Base-by-base conservation (phyloP, 2,797 vertebrate species). In the Neostethus bicornis region DNA sequence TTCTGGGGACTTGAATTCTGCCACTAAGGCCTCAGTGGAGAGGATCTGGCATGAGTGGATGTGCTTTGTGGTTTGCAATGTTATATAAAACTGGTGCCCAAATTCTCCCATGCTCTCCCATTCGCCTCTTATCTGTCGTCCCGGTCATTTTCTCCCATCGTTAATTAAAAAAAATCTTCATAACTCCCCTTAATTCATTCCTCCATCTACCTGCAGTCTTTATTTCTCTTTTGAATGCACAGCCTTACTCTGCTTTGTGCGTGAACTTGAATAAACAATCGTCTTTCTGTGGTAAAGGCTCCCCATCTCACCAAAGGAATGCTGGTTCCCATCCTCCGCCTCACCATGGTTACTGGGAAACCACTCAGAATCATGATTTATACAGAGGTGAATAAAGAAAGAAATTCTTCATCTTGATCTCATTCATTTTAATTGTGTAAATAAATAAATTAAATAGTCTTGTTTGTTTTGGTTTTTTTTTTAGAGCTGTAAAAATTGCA, bases 341-440 rank as follows among this genome's bases (percentile, higher is more conserved):
- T 94, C 69, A 88, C 94, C 93, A 94, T 95, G 93, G 95, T 93
- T 93, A 95, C 94, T 84, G 80, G 89, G 89, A 91, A 93, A 92
- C 92, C 92, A 90, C 92, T 86, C 78, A 87, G 85, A 89, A 91
- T 92, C 88, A 81, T 84, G 87, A 89, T 87, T 86, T 77, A 68
- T 29, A 44, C 81, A 72, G 48, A 70, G 73, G 63, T 72, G 64
- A 78, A 54, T 19, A 17, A 11, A 10, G 17, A 38, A 19, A 29
- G 52, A 3, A 9, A 8, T 47, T 52, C 54, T 47, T 39, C 32
- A 51, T 24, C 50, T 34, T 1, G 9, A 29, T 23, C 26, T 55
- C 24, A 19, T 7, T 44, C 20, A n/a, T 62, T 63, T 57, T 35
- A 67, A 43, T 54, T 52, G 25, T 26, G 9, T 2, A 28, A n/a